phyloP scores from a whole-genome alignment of 2,113 vertebrate genomes.

The Bungarus multicinctus region DNA sequence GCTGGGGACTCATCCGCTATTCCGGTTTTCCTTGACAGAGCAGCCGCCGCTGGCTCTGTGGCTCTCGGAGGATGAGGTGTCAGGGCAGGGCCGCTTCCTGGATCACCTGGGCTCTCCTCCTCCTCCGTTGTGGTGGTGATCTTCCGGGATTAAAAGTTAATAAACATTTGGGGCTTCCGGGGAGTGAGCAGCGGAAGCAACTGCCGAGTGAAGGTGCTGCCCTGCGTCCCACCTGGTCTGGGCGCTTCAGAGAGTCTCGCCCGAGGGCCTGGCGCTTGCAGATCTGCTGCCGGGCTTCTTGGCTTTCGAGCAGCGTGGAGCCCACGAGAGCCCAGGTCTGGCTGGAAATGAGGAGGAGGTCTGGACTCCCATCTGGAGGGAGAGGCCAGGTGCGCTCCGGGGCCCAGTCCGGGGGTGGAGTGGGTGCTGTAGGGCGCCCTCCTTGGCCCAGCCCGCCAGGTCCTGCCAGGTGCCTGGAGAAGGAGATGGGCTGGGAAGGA shows the following conservation, averaged over 20 bases:
- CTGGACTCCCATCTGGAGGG: neutral
- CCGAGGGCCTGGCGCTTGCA: neutral
- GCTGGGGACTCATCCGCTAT: neutral
- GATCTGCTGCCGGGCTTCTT: neutral
- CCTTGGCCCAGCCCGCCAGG: neutral
- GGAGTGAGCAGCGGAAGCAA: neutral
- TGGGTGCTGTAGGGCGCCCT: neutral
- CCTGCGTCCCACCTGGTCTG: accelerated
- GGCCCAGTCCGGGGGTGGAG: neutral
- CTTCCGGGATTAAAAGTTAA: neutral
- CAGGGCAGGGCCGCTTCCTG: neutral
- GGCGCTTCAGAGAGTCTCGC: neutral
- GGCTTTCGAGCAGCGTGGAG: neutral
- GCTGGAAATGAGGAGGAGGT: neutral
- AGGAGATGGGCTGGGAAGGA: neutral
- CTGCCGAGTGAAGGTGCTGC: neutral
- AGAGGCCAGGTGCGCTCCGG: neutral
- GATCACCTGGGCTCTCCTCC: neutral
- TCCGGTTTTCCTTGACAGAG: conserved; percentile 5
- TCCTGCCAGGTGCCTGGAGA: neutral
- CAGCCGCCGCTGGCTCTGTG: neutral
- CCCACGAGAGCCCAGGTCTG: too few species aligned
- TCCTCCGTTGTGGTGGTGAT: neutral
- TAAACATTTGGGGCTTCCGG: neutral
- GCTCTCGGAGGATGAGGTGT: neutral